A percentile compares a stretch with the other conserved stretches of the same genome.
Conservation (phyloP, 2,888 invertebrate species). For the Tetanocera ferruginea region DNA sequence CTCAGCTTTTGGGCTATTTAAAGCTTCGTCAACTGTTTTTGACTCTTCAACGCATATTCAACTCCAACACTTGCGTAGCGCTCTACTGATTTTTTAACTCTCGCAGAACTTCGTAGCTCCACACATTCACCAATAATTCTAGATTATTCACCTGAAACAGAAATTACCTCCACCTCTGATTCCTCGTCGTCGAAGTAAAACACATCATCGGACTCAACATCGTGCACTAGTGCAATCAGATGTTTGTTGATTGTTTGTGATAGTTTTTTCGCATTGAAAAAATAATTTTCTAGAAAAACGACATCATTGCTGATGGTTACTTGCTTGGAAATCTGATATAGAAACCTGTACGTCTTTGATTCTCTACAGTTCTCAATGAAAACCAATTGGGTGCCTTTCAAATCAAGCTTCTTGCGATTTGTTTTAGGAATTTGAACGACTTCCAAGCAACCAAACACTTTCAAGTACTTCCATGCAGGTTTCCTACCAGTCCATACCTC, state of each 20-base stretch:
- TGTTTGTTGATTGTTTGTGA: too few relatives aligned
- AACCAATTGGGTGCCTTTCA: conserved; percentile 29
- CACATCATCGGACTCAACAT: too few relatives aligned
- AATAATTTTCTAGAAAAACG: too few relatives aligned
- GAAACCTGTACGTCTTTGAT: conserved; percentile 39
- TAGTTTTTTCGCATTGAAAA: neutral
- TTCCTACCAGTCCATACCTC: neutral
- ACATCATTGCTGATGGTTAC: too few relatives aligned
- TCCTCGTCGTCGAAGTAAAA: conserved; percentile 12
- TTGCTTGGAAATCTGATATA: conserved; percentile 13
- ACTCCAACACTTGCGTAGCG: conserved; percentile 25
- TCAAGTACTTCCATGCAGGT: neutral
- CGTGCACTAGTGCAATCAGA: too few relatives aligned
- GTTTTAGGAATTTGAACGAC: neutral
- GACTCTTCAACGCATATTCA: conserved; percentile 12
- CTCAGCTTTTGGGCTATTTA: conserved; percentile 24
- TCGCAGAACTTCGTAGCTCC: conserved; percentile 19
- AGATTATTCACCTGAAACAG: conserved; percentile 13
- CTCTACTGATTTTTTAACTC: conserved; percentile 9
- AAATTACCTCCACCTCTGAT: conserved; percentile 5
- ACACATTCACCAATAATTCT: neutral
- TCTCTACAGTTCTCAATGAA: conserved; percentile 35
- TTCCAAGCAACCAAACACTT: conserved; percentile 18
- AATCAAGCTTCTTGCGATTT: conserved; percentile 34
- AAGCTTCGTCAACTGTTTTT: conserved; percentile 32